These are phyloP conservation scores for Aphaenogaster rudis DNA, from an alignment of 1,140 invertebrate species.

Conservation along the genomic window DNA sequence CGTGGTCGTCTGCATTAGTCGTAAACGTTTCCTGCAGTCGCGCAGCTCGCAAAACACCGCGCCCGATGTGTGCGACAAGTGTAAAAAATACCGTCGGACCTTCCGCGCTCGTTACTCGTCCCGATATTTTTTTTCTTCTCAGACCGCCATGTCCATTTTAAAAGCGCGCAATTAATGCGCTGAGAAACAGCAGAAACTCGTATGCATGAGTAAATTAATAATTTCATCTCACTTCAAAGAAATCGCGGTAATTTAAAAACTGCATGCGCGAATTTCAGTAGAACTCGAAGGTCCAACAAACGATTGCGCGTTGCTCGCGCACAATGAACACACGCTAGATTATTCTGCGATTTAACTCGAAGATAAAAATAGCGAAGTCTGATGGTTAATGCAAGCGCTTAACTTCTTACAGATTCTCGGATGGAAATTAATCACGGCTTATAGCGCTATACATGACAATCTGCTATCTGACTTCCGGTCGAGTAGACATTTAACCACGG, in stretches of 20 bases:
- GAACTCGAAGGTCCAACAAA: not conserved
- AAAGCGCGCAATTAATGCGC: not conserved
- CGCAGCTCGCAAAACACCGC: constrained; percentile 44
- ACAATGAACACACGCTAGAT: not conserved
- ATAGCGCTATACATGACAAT: constrained; percentile 68
- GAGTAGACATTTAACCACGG: constrained; percentile 74
- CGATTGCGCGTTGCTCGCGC: not conserved
- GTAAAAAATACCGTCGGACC: constrained; percentile 55
- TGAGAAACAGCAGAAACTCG: not conserved
- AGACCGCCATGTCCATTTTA: constrained; percentile 5
- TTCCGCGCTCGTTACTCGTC: constrained; percentile 29
- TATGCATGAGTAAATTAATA: not conserved
- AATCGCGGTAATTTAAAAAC: not conserved
- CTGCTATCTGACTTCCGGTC: constrained; percentile 79
- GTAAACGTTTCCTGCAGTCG: constrained; percentile 63
- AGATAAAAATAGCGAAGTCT: not conserved
- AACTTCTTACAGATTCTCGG: constrained; percentile 25
- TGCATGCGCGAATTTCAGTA: not conserved
- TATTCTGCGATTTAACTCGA: constrained; percentile 12
- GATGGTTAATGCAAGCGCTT: constrained; percentile 16
- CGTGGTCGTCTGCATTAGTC: constrained; percentile 56
- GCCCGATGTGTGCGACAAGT: constrained; percentile 35
- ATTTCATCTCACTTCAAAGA: not conserved
- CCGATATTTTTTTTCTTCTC: not conserved
- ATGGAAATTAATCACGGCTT: constrained; percentile 61